Base-by-base conservation (phyloP, 2,113 vertebrate genomes). In the Ptilonorhynchus violaceus region DNA sequence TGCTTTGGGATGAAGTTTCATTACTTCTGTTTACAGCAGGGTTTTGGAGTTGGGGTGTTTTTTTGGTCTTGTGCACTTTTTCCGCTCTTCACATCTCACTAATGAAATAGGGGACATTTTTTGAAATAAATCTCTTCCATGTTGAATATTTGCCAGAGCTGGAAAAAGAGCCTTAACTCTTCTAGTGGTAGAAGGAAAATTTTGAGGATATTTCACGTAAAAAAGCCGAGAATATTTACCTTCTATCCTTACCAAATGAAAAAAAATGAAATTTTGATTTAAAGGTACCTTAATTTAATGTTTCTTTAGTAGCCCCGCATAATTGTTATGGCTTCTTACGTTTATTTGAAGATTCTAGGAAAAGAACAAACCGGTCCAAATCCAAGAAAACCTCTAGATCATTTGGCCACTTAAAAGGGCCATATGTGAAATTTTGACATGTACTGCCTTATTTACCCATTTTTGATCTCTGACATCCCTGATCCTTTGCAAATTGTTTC, bases 61-160 rank as follows among this genome's bases (percentile, higher is more conserved):
- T 91, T 74, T 73, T 41, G 13, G 73, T 82, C 92, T 89, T 95
- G 80, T 79, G 94, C 69, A 23, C 83, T 94, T 94, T 94, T 92
- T 68, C 77, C 56, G 39, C 44, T 81, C 73, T 79, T 90, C 44
- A 14, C 68, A 68, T 92, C 77, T 87, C 68, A 25, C 46, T 64
- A 88, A 72, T 92, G 89, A 93, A 93, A 89, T 41, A 82, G 53
- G 69, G 69, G 53, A 72, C 46, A 6, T 85, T 96, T 95, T 91
- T 73, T 94, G 93, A 88, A 96, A 95, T 79, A 89, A 87, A 89
- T 96, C 81, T 90, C 42, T 88, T 89, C 67, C 22, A 6, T 59
- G 46, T 15, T 79, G 81, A 84, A 46, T 64, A 28, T 53, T 76
- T 91, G 77, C 81, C 58, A 58, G 67, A 80, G 24, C 0, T 85